Evolutionary conservation across 2,888 invertebrate genomes (phyloP), one percentile per base, ranked within the genome.

Genomic region (Brachycybe producta): DNA sequence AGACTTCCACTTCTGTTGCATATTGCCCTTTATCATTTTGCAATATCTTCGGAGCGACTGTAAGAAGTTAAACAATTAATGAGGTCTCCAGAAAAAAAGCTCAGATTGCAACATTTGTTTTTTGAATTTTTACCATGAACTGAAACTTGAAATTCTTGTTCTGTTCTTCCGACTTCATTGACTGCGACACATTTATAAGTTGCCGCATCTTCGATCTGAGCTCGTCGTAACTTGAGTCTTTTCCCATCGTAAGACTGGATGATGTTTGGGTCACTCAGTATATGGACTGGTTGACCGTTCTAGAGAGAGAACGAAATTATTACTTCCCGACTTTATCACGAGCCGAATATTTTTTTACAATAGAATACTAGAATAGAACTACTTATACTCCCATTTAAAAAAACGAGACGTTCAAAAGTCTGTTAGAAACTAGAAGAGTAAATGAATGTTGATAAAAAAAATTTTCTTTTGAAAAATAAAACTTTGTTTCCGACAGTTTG

Each of bases 111-210:
- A 3, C n/a, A 23, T 7, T 21, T 5, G 41, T 17, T 3, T 5
- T 17, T 7, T 40, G 19, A 23, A 15, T 40, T 17, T 5, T 3
- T 42, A 49, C 49, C 49, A 15, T 26, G 40, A 4, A 49, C 42
- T 5, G 49, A 30, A 7, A 49, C 8, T 30, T 44, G n/a, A 42
- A 44, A 49, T 30, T 49, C 49, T 30, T 49, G 27, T 21, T 42
- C 28, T 7, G 32, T 49, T 32, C 42, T 41, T 1, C 48, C 48
- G 11, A 27, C 48, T 4, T 47, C 48, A 47, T 39, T 47, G 21
- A 21, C 15, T 26, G 48, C 48, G n/a, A 47, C 27, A 26, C 48
- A 47, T 19, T 21, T 39, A 27, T 39, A 47, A 17, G 5, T 36
- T 11, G 24, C 48, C 5, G 36, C 17, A 26, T 47, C 48, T 26